Base-by-base conservation (phyloP, 35 echinoderm and acorn worm species). In the Ophiothrix spiculata region DNA sequence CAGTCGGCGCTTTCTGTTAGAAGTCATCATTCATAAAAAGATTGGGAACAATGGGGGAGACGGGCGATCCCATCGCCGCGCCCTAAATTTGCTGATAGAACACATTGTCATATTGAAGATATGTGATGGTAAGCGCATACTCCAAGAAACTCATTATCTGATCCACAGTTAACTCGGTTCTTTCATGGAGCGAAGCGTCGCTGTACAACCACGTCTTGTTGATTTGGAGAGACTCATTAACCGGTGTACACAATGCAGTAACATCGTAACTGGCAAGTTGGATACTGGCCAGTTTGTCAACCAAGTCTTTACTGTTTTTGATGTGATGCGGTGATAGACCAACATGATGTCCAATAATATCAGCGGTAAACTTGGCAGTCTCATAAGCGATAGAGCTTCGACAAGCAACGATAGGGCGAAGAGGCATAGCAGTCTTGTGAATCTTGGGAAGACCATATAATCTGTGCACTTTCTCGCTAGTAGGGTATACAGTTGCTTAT, bases 381-480 rank as follows among this genome's bases (percentile, higher is more conserved):
- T 77, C 37, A 74, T 86, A 86, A 10, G 84, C 36, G 36, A 86
- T 77, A 2, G 64, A 35, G 3, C 74, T 74, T 35, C 63, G 36
- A 75, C 63, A 39, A 21, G 84, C 33, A 36, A 86, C 84, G 39
- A 86, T 86, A 1, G 84, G 84, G 16, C 84, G 15, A 4, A 86
- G 34, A 10, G 84, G 84, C 31, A 32, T 39, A 77, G 8, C 32
- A 23, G 31, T 32, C 40, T 86, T 86, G 39, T 86, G 84, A 29
- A 86, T 41, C 40, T 86, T 86, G 36, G 84, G 84, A 76, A 49
- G 38, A 1, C 64, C 84, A 31, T 86, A 76, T 14, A 86, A 75
- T 86, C 77, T 86, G 35, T 39, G 84, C 31, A 39, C 39, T 19
- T 46, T 31, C 37, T 46, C 36, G 25, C 37, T 39, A 19, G 79